Conservation (phyloP, 2,113 vertebrate genomes). For the Progne subis region DNA sequence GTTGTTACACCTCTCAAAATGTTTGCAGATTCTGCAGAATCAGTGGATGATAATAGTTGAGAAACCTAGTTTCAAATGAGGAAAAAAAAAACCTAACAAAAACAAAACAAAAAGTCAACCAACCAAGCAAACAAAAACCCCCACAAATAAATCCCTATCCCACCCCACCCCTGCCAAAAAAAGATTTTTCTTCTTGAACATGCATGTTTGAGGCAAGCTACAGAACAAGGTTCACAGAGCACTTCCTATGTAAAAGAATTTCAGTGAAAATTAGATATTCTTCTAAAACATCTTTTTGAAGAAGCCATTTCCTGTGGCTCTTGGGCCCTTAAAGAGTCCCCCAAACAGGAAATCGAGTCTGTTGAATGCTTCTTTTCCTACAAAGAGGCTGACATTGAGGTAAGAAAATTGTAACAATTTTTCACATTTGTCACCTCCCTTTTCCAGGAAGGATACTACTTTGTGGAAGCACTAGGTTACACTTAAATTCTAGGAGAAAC, state of each 20-base stretch:
- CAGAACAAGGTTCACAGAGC: background rate
- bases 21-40: background rate
- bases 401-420: background rate
- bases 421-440: background rate
- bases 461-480: background rate
- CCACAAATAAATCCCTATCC: no score
- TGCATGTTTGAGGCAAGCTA: background rate
- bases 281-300: background rate
- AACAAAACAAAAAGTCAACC: no score
- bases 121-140: no score
- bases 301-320: background rate
- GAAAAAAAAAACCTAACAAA: no score
- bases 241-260: background rate
- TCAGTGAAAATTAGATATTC: background rate
- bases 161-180: no score
- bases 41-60: background rate
- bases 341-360: background rate
- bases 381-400: background rate
- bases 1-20: background rate
- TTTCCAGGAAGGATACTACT: background rate
- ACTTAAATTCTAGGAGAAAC: background rate
- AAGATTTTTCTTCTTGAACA: background rate
- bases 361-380: background rate
- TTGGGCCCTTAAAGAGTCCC: background rate
- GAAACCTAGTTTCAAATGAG: background rate